These are phyloP conservation scores for Didymodactylos carnosus DNA, from an alignment of 2,888 invertebrate genomes.

Conservation along the genomic window DNA sequence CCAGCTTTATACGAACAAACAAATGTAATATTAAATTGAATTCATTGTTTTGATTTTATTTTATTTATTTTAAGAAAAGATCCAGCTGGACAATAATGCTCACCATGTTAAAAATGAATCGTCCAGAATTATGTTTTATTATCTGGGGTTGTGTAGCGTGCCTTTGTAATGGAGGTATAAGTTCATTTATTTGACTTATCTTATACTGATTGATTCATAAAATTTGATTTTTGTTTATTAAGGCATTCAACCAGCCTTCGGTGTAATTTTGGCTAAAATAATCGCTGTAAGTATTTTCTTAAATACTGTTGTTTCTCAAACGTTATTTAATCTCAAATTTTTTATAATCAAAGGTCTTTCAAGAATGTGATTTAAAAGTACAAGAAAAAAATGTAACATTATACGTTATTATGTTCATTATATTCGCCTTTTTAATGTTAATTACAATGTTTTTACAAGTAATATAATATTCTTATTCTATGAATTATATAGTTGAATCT, in stretches of 20 bases:
- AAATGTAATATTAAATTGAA: too few relatives aligned
- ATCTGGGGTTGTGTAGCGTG: background rate
- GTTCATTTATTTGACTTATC: background rate
- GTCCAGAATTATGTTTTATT: background rate
- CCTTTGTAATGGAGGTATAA: background rate
- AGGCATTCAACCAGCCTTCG: background rate
- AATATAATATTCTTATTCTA: background rate
- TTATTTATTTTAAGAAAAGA: too few relatives aligned
- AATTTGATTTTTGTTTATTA: too few relatives aligned
- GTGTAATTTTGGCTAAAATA: background rate
- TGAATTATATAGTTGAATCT: background rate
- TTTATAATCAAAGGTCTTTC: slow-evolving; percentile 18
- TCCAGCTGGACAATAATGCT: background rate
- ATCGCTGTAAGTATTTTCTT: background rate
- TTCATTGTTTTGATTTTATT: too few relatives aligned
- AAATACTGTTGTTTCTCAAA: background rate
- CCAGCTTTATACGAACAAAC: too few relatives aligned
- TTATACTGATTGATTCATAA: background rate
- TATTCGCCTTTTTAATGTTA: slow-evolving; percentile 20
- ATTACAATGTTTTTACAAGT: slow-evolving; percentile 22
- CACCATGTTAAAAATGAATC: background rate
- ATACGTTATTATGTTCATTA: slow-evolving; percentile 22
- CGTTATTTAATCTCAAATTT: background rate
- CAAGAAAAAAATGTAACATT: slow-evolving; percentile 19
- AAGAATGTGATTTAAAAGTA: slow-evolving; percentile 18